Percentiles rank a stretch among this genome's conserved stretches.
These are phyloP conservation scores for Dasypogon diadema DNA, from an alignment of 2,888 invertebrate genomes.

Conservation along the genomic window DNA sequence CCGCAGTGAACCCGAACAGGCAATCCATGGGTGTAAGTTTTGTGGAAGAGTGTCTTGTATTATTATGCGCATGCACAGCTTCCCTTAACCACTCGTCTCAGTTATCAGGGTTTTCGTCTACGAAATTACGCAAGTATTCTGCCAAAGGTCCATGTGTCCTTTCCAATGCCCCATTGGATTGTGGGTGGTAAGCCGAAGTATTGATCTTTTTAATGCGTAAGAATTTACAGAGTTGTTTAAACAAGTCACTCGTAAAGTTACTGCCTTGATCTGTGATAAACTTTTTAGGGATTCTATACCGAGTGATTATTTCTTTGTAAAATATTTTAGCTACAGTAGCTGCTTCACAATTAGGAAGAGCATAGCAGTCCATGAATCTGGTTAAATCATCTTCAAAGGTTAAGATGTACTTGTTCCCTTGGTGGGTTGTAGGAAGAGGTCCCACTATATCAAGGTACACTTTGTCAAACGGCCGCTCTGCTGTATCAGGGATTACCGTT, in stretches of 20 bases:
- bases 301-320: not conserved
- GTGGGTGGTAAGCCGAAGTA: constrained; percentile 45
- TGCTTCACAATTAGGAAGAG: not conserved
- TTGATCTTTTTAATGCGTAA: too few relatives aligned
- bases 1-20: not conserved
- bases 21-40: constrained; percentile 3
- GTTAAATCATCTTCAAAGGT: not conserved
- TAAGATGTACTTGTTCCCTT: constrained; percentile 19
- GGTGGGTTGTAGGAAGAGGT: not conserved
- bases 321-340: not conserved
- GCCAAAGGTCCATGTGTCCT: not conserved
- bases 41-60: not conserved
- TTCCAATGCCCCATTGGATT: constrained; percentile 17
- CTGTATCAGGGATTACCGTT: too few relatives aligned
- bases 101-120: not conserved
- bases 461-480: too few relatives aligned
- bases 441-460: too few relatives aligned
- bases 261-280: too few relatives aligned
- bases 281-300: not conserved
- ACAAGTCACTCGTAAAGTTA: too few relatives aligned
- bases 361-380: too few relatives aligned
- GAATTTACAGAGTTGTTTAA: too few relatives aligned
- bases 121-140: constrained; percentile 6
- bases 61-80: not conserved
- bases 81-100: not conserved